Base-by-base conservation (phyloP, 2,888 invertebrate species). In the Macrophya alboannulata region DNA sequence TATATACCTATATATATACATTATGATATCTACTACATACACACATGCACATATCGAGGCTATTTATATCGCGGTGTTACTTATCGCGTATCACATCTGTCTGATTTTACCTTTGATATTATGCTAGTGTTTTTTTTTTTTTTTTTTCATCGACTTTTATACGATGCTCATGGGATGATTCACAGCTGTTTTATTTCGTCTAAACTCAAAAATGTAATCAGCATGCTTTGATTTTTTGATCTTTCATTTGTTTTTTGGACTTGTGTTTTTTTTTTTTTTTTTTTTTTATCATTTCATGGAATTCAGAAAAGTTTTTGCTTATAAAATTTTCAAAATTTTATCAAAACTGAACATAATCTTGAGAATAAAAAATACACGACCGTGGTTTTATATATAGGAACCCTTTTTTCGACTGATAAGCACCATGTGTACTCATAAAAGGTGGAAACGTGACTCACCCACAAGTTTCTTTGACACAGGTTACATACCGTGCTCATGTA, bases 21-120 rank as follows among this genome's bases (percentile, higher is more conserved):
- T 55, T 17, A 55, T 55, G 55, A n/a, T 55, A 55, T 55, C n/a
- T 76, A 12, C 31, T 76, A 48, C 37, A n/a, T 40, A 25, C 15
- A 8, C 21, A 37, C 59, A 74, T 8, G 48, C 59, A 25, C 59
- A 25, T 10, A 79, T 10, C 55, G 37, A 40, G 55, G 31, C 45
- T 48, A 76, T 76, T 76, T 48, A 76, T 76, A 76, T 45, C 45
- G 10, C 25, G 25, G 21, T 31, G 62, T 8, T 17, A 76, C 15
- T 76, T 25, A 77, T 81, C 81, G 62, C 10, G 21, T 81, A n/a
- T 25, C 12, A 51, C 17, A 81, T 81, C 43, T 62, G 21, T 59
- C 15, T 81, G 62, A 81, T 62, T 62, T 59, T 25, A 48, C 51
- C 31, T 76, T 12, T 51, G 76, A n/a, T 17, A 76, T n/a, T 0